These are phyloP conservation scores for Leucosticte australis DNA, from an alignment of 2,113 vertebrate genomes.

Conservation along the genomic window DNA sequence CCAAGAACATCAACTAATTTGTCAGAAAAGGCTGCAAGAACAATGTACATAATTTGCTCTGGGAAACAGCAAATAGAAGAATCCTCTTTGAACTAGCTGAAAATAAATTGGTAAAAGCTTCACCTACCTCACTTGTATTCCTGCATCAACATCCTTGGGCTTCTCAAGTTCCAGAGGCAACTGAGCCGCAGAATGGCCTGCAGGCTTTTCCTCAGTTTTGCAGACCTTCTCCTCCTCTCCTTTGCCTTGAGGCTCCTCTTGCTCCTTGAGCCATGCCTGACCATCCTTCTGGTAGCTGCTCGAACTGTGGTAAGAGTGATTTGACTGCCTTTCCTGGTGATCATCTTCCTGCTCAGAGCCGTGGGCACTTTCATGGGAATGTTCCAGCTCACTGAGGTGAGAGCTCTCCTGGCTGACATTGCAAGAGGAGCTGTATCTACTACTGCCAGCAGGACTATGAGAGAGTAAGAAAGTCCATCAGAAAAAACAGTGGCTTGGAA, in stretches of 20 bases:
- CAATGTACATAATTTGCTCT: not conserved
- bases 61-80: not conserved
- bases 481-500: not conserved
- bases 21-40: not conserved
- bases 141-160: constrained; percentile 36
- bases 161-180: constrained; percentile 56
- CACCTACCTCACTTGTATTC: constrained; percentile 65
- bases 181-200: not conserved
- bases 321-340: constrained; percentile 70
- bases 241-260: not conserved
- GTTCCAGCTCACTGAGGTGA: constrained; percentile 89
- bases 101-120: not conserved
- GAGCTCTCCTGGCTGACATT: constrained; percentile 95
- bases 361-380: constrained; percentile 78
- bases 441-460: constrained; percentile 90
- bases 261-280: constrained; percentile 63
- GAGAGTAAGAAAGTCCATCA: constrained; percentile 23
- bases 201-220: constrained; percentile 19
- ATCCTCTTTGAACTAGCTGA: not conserved
- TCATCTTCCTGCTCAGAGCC: constrained; percentile 82
- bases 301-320: constrained; percentile 78
- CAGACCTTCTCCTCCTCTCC: constrained; percentile 20
- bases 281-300: constrained; percentile 73
- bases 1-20: not conserved
- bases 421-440: constrained; percentile 91